Base-by-base conservation (phyloP, 64 coral and sea anemone genomes). In the Montipora efflorescens region DNA sequence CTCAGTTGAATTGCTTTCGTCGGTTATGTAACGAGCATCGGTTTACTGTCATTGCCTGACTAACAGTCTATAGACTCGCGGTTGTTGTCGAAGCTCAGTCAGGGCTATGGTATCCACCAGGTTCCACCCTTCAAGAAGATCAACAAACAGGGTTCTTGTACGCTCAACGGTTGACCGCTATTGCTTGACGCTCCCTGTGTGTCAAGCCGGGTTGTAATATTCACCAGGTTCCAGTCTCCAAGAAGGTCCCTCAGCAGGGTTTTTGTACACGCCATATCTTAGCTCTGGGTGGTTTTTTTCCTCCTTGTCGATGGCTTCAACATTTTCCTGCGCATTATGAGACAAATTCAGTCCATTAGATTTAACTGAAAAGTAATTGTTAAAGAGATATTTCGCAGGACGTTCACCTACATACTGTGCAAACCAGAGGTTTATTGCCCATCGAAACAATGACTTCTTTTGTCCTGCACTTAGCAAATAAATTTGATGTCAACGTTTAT, bases 271-370 rank as follows among this genome's bases (percentile, higher is more conserved):
- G 20, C 82, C 82, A 22, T 71, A 51, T 46, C 82, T 51, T 16
- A 86, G 64, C 12, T 86, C 82, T 0, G 82, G 82, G 43, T 68
- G 46, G n/a, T 72, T 84, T 15, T 84, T 71, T 21, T 86, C 82
- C 67, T 86, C 79, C 4, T 82, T 53, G 52, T 23, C 79, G 8
- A 48, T 8, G 18, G 48, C 66, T 13, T 50, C 23, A 2, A 12
- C 13, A 43, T 82, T 11, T 25, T 13, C 22, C 79, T 82, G 55
- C 11, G 55, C 13, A 62, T 19, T 23, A 52, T 23, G 16, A 21
- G 7, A 80, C 14, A 15, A 49, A 21, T 22, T 22, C 0, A 3
- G 15, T 66, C 8, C 8, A 66, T 3, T 66, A 4, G 4, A 15
- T 66, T 66, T 18, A 14, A 5, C 22, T 25, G 19, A 25, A 46